phyloP scores from a whole-genome alignment of 2,888 invertebrate genomes.

The Drosophila fungiperda region DNA sequence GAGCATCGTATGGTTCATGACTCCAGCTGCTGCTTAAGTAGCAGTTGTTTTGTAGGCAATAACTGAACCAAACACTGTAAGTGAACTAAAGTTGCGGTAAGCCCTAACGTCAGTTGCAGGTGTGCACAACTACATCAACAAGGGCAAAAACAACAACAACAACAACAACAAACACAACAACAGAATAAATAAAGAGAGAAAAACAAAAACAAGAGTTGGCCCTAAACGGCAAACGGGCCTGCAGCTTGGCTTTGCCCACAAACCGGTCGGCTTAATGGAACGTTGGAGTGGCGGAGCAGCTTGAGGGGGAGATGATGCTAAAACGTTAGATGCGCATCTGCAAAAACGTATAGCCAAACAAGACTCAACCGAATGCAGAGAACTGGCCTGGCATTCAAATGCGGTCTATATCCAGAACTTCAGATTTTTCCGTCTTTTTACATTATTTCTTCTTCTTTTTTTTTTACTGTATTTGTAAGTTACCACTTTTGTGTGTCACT shows the following conservation, averaged over 20 bases:
- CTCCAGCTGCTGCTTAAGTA: conserved; percentile 28
- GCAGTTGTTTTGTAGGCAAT: conserved; percentile 33
- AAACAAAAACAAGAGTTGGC: conserved; percentile 49
- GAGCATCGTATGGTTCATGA: conserved; percentile 27
- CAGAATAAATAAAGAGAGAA: conserved; percentile 16
- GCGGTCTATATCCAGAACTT: conserved; percentile 47
- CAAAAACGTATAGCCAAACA: conserved; percentile 57
- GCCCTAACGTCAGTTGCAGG: conserved; percentile 70
- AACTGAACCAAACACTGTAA: conserved; percentile 36
- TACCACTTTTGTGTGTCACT: conserved; percentile 76
- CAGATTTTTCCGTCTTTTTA: conserved; percentile 7
- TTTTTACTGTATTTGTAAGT: conserved; percentile 31
- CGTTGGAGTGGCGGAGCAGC: not conserved
- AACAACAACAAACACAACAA: conserved; percentile 43
- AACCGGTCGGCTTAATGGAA: conserved; percentile 64
- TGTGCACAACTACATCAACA: conserved; percentile 56
- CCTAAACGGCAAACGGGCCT: conserved; percentile 65
- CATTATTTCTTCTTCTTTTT: conserved; percentile 15
- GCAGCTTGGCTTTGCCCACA: conserved; percentile 64
- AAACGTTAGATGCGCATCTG: conserved; percentile 58
- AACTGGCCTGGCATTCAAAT: conserved; percentile 66
- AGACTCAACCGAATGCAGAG: conserved; percentile 33
- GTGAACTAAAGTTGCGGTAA: conserved; percentile 53
- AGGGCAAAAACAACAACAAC: conserved; percentile 26
- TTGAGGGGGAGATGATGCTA: not conserved